Evolutionary conservation across 2,888 invertebrate species (phyloP), one percentile per base, ranked within the genome.

Genomic region (Metellina segmentata): DNA sequence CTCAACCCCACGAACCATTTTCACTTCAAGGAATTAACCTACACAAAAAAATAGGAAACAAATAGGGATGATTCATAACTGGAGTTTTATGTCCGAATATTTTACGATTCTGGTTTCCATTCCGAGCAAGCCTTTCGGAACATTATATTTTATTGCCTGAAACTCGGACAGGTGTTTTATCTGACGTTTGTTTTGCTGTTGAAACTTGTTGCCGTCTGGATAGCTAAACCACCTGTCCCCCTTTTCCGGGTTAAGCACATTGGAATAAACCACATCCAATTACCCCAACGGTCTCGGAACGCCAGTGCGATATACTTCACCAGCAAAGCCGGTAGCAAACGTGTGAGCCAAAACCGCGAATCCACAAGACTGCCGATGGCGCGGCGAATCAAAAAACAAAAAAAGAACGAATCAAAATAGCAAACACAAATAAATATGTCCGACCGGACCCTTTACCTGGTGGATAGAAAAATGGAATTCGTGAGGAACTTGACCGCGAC

Each of bases 401-500:
- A 6, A 16, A 82, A 71, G 49, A 82, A 51, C 61, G 49, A 82
- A 82, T 11, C 7, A 61, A 82, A 74, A 75, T 74, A 49, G 34
- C 69, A 75, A 53, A 61, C 61, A n/a, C 72, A 51, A 61, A 85
- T 13, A 83, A n/a, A n/a, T 74, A 75, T 74, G n/a, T 20, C 61
- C 71, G n/a, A 34, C 83, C 19, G 52, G 83, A 83, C 83, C 83
- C 9, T 61, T 61, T 61, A 8, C 61, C 61, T 61, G 61, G 13
- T 16, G 61, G 72, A 75, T 20, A 1, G n/a, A 11, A 72, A 86
- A 52, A 69, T 7, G 69, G 11, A 61, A 11, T 16, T 81, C 89
- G 89, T 83, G 82, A 77, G 52, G 89, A 89, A 89, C 89, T 89
- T 89, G 82, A 89, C 89, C 82, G 89, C 49, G 52, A 69, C 51